Conservation (phyloP, 2,888 invertebrate genomes). For the Stegophylla sp. region DNA sequence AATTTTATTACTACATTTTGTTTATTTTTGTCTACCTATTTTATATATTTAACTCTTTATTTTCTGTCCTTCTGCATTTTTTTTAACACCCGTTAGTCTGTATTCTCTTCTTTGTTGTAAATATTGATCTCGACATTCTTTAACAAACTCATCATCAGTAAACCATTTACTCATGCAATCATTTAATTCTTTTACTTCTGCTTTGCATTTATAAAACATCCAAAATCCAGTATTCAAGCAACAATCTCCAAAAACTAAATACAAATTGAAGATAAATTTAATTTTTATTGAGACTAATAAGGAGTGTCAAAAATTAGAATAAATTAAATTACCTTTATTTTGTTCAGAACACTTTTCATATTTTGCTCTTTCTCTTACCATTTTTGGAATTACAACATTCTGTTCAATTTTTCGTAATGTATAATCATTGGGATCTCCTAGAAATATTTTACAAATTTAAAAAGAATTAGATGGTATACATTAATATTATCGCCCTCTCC, state of each 20-base stretch:
- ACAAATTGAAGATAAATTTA: not conserved
- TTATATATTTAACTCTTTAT: constrained; percentile 30
- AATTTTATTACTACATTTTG: constrained; percentile 15
- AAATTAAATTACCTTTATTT: constrained; percentile 69
- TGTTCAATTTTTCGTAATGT: constrained; percentile 85
- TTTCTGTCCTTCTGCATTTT: constrained; percentile 65
- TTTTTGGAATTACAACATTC: constrained; percentile 87
- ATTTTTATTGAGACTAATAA: not conserved
- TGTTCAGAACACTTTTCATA: constrained; percentile 77
- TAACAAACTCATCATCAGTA: constrained; percentile 69
- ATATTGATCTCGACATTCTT: constrained; percentile 80
- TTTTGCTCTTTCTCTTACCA: constrained; percentile 83
- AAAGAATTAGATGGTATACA: no score
- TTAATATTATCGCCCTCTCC: no score
- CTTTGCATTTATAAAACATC: constrained; percentile 55
- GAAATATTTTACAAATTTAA: constrained; percentile 62
- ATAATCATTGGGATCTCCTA: constrained; percentile 85
- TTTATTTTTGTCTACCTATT: not conserved
- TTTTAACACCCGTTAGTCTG: constrained; percentile 78
- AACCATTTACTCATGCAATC: constrained; percentile 59
- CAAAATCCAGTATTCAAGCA: constrained; percentile 49
- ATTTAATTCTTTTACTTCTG: constrained; percentile 38
- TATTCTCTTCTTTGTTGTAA: constrained; percentile 81
- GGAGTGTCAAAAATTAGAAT: not conserved
- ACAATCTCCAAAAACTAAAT: constrained; percentile 58